Base-by-base conservation (phyloP, 2,113 vertebrate genomes). In the Mandrillus leucophaeus region DNA sequence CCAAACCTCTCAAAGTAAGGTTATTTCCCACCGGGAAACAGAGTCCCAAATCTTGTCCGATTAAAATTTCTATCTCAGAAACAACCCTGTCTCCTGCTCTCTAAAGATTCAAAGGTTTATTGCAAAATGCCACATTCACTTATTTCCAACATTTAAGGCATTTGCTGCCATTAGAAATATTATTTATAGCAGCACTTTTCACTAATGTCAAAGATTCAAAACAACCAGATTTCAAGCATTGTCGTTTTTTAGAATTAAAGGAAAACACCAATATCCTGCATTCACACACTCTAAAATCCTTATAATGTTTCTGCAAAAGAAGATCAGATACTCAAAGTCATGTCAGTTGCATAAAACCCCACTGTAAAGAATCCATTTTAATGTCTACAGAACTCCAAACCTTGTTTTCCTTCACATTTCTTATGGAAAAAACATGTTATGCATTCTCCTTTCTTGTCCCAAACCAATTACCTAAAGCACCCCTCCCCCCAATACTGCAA, bases 401-500 rank as follows among this genome's bases (percentile, higher is more conserved):
- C 35, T 76, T 32, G 3, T 75, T 64, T 85, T 85, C 30, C 35
- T 92, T 18, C 86, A 91, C 59, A 88, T 89, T 96, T 96, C 50
- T 90, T 82, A 16, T 3, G 27, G 64, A 75, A 76, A 78, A 90
- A 95, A 81, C 90, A 59, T 88, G 30, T 78, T 81, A 61, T 95
- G n/a, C 18, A 80, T 93, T 87, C 57, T 7, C 40, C 61, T 83
- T 35, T 89, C 43, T 85, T 95, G 72, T 75, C 90, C 93, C 59
- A 96, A 81, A 94, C 43, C 45, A 20, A 95, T 96, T 97, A 83
- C n/a, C 75, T 92, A 68, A 83, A 35, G 8, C 64, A 14, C 0
- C 1, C 22, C 23, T 4, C 3, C 1, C 0, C 72, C 48, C 68
- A 18, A 96, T 61, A 57, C 96, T 98, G 98, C 98, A 98, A 98